A percentile compares a stretch with the other conserved stretches of the same genome.
These are phyloP conservation scores for Drosophila antonietae DNA, from an alignment of 2,888 invertebrate species.

Conservation along the genomic window DNA sequence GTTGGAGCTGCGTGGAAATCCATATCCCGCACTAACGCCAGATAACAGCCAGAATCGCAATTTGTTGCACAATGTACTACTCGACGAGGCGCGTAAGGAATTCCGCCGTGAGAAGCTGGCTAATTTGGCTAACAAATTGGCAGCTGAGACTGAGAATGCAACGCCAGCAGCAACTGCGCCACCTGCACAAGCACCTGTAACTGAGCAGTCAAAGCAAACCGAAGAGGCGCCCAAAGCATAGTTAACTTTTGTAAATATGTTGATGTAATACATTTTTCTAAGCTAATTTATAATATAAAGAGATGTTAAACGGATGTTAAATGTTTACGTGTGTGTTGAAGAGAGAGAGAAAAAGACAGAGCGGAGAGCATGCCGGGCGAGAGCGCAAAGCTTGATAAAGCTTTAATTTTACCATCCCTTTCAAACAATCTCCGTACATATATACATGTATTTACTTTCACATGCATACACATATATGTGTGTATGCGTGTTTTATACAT, in stretches of 20 bases:
- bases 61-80: constrained; percentile 92
- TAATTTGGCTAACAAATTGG: constrained; percentile 70
- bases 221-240: constrained; percentile 29
- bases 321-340: not conserved
- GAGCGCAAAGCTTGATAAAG: constrained; percentile 12
- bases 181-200: constrained; percentile 4
- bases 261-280: constrained; percentile 32
- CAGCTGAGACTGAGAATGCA: constrained; percentile 49
- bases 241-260: constrained; percentile 27
- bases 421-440: constrained; percentile 2
- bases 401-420: constrained; percentile 12
- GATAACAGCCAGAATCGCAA: constrained; percentile 87
- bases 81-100: constrained; percentile 93
- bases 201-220: not conserved
- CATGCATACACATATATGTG: not conserved
- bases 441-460: constrained; percentile 6
- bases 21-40: constrained; percentile 89
- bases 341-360: not conserved
- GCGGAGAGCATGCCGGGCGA: not conserved
- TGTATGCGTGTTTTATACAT: not conserved
- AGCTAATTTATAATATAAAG: constrained; percentile 14
- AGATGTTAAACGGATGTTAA: constrained; percentile 1
- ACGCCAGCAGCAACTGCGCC: not conserved
- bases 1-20: constrained; percentile 92
- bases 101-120: constrained; percentile 88